Evolutionary conservation across 2,888 invertebrate genomes (phyloP).

Genomic region (Odontocerum albicorne): DNA sequence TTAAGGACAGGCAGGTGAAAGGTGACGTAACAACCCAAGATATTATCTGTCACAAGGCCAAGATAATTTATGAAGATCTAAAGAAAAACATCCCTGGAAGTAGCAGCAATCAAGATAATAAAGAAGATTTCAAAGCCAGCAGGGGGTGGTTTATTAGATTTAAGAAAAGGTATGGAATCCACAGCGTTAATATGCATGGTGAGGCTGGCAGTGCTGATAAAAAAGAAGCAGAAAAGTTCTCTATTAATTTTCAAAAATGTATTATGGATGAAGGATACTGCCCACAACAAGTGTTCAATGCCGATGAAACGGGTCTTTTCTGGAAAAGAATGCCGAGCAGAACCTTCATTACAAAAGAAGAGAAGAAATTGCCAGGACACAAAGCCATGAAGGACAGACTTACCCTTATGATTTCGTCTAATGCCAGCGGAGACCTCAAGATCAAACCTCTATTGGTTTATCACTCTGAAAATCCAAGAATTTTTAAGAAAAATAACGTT

Average conservation of each 20-base stretch:
- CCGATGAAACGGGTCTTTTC: conserved; percentile 20
- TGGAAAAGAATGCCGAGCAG: conserved; percentile 20
- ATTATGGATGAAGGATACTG: conserved; percentile 30
- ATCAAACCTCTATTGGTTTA: conserved; percentile 39
- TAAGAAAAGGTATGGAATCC: conserved; percentile 31
- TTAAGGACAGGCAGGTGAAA: conserved; percentile 33
- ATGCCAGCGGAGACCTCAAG: conserved; percentile 39
- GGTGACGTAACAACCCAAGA: conserved; percentile 35
- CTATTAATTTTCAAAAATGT: conserved; percentile 24
- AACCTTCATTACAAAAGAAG: conserved; percentile 36
- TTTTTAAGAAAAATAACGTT: conserved; percentile 25
- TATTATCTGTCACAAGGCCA: conserved; percentile 30
- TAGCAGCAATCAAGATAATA: conserved; percentile 32
- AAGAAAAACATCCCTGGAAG: conserved; percentile 32
- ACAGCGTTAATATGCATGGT: conserved; percentile 29
- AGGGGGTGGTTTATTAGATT: conserved; percentile 33
- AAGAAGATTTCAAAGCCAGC: conserved; percentile 31
- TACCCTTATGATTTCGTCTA: conserved; percentile 37
- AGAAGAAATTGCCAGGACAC: conserved; percentile 39
- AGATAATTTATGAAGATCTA: conserved; percentile 30
- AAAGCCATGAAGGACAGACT: conserved; percentile 40
- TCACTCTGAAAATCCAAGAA: conserved; percentile 36
- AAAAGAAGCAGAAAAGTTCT: conserved; percentile 31
- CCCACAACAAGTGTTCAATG: conserved; percentile 30
- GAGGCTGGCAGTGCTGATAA: conserved; percentile 26